Percentiles rank a stretch among this genome's conserved stretches.
These are phyloP conservation scores for Cuniculus paca DNA, from an alignment of 2,797 vertebrate genomes.

Conservation along the genomic window DNA sequence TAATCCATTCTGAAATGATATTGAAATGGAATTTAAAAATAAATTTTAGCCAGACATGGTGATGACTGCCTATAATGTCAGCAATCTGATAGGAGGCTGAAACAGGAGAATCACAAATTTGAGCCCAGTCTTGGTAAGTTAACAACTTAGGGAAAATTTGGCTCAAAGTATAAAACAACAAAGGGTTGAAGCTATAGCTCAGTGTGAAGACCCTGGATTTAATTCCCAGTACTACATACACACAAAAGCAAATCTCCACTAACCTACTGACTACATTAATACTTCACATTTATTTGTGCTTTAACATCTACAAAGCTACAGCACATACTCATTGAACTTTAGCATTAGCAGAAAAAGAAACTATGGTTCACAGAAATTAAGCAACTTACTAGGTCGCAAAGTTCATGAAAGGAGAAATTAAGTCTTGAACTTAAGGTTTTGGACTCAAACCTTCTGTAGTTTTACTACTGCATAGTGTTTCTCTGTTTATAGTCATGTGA, in stretches of 20 bases:
- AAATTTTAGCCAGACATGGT: background rate
- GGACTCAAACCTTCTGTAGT: background rate
- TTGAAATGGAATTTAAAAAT: slow-evolving; percentile 6
- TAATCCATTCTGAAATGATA: slow-evolving; percentile 26
- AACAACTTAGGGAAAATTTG: background rate
- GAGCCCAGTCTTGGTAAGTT: background rate
- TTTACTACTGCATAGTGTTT: background rate
- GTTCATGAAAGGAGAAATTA: background rate
- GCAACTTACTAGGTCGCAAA: background rate
- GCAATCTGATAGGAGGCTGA: background rate
- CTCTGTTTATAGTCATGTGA: background rate
- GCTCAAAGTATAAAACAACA: background rate
- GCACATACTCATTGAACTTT: background rate
- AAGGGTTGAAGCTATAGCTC: background rate
- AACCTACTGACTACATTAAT: background rate
- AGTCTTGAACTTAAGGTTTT: slow-evolving; percentile 12
- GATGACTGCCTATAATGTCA: background rate
- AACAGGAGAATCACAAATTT: background rate
- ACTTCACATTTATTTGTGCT: background rate
- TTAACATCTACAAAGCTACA: background rate
- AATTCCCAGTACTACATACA: background rate
- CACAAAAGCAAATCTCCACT: slow-evolving; percentile 24
- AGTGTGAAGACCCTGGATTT: background rate
- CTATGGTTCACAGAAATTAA: background rate
- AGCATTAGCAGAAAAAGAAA: background rate